phyloP scores from a whole-genome alignment of 1,140 invertebrate genomes.

The Radopholus similis region DNA sequence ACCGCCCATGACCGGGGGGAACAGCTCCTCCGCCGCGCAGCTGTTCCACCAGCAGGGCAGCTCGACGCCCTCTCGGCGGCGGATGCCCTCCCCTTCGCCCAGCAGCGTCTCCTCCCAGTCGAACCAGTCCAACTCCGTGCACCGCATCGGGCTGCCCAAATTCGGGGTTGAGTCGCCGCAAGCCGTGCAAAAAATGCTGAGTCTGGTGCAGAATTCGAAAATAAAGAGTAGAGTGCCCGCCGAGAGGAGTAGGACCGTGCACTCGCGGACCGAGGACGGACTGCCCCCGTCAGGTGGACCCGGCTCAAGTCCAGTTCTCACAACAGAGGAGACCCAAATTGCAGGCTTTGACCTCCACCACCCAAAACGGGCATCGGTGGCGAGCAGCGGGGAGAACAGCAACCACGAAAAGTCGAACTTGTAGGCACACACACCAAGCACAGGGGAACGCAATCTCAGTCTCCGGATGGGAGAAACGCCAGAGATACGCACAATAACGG shows the following conservation, averaged over 20 bases:
- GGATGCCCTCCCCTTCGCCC: slow-evolving; percentile 80
- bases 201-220: slow-evolving; percentile 79
- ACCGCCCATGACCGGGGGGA: slow-evolving; percentile 61
- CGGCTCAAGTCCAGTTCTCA: not conserved
- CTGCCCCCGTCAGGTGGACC: not conserved
- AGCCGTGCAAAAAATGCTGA: slow-evolving; percentile 84
- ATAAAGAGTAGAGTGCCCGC: slow-evolving; percentile 25
- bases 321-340: not conserved
- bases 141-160: slow-evolving; percentile 62
- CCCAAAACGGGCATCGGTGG: not conserved
- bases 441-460: too few relatives aligned
- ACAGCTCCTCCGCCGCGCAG: slow-evolving; percentile 8
- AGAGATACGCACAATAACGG: too few relatives aligned
- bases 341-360: not conserved
- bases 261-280: slow-evolving; percentile 1
- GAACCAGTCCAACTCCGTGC: slow-evolving; percentile 63
- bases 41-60: slow-evolving; percentile 28
- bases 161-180: slow-evolving; percentile 87
- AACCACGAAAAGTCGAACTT: not conserved
- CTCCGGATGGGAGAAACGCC: too few relatives aligned
- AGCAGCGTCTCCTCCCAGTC: slow-evolving; percentile 72
- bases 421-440: too few relatives aligned
- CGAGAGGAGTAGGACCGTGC: not conserved
- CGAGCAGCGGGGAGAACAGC: slow-evolving; percentile 1
- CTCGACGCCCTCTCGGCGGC: slow-evolving; percentile 70